phyloP scores from a whole-genome alignment of 2,888 invertebrate genomes.

The Melanchra persicariae region DNA sequence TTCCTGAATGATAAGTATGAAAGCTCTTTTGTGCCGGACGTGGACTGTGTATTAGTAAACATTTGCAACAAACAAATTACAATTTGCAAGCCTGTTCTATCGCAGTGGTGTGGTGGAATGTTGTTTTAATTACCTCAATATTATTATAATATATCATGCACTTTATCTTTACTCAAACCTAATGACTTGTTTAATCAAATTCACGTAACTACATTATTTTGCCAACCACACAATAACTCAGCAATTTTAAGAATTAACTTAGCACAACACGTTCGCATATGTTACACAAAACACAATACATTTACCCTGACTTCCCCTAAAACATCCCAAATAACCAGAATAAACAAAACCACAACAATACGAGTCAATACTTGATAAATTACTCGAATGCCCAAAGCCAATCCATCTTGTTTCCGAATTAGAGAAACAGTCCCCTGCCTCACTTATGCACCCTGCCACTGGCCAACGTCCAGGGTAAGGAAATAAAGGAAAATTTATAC shows the following conservation, averaged over 20 bases:
- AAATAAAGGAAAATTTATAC: conserved; percentile 80
- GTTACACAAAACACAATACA: conserved; percentile 31
- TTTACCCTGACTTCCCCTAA: conserved; percentile 43
- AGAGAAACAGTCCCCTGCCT: conserved; percentile 70
- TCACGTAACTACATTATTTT: background rate
- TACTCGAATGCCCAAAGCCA: conserved; percentile 72
- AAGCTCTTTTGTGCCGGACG: background rate
- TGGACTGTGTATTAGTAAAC: no score
- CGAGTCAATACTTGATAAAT: conserved; percentile 82
- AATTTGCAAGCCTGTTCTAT: background rate
- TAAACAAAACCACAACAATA: conserved; percentile 76
- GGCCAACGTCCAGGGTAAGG: conserved; percentile 74
- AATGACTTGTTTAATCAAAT: no score
- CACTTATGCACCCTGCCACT: conserved; percentile 80
- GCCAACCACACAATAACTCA: background rate
- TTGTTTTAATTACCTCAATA: no score
- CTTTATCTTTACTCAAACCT: background rate
- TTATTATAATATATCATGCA: no score
- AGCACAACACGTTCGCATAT: conserved; percentile 4
- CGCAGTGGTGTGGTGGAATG: background rate
- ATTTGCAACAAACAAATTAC: background rate
- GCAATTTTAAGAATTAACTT: background rate
- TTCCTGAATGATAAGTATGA: background rate
- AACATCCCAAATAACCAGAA: conserved; percentile 53
- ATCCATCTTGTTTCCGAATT: conserved; percentile 84